Evolutionary conservation across 1,140 invertebrate species (phyloP).

Genomic region (Drosophila ananassae): DNA sequence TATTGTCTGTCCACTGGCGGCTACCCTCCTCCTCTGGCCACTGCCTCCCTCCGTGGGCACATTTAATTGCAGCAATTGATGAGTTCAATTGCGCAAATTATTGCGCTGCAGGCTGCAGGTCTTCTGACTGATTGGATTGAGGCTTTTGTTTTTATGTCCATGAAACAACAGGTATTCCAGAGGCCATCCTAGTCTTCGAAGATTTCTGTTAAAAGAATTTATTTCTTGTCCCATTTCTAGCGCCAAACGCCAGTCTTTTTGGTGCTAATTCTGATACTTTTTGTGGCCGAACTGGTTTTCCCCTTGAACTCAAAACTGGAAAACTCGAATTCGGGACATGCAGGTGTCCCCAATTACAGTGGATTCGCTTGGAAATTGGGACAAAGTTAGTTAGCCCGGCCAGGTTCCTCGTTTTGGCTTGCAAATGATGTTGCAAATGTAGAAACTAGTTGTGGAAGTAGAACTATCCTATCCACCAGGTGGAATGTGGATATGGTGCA

Average conservation of each 20-base stretch:
- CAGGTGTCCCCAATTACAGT: conserved; percentile 79
- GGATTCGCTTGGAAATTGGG: conserved; percentile 60
- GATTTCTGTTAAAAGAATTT: no score
- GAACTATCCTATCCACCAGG: conserved; percentile 60
- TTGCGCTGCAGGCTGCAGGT: conserved; percentile 45
- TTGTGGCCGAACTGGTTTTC: conserved; percentile 56
- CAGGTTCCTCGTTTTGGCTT: conserved; percentile 53
- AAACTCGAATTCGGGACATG: conserved; percentile 74
- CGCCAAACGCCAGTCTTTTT: background rate
- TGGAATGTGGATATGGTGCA: conserved; percentile 40
- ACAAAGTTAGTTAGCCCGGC: conserved; percentile 62
- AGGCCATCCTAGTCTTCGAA: no score
- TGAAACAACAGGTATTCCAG: conserved; percentile 19
- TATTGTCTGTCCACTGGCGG: conserved; percentile 16
- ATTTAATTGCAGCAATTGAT: conserved; percentile 81
- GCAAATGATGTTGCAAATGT: conserved; percentile 64
- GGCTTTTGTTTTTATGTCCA: conserved; percentile 27
- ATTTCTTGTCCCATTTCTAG: conserved; percentile 22
- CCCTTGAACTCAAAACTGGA: conserved; percentile 42
- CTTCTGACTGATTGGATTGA: conserved; percentile 20
- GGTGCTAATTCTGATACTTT: conserved; percentile 22
- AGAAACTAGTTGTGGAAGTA: conserved; percentile 72
- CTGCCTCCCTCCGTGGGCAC: conserved; percentile 51
- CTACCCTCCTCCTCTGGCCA: background rate
- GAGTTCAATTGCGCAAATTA: conserved; percentile 80